Evolutionary conservation across 2,113 vertebrate species (phyloP).

Genomic region (Rostratula benghalensis): DNA sequence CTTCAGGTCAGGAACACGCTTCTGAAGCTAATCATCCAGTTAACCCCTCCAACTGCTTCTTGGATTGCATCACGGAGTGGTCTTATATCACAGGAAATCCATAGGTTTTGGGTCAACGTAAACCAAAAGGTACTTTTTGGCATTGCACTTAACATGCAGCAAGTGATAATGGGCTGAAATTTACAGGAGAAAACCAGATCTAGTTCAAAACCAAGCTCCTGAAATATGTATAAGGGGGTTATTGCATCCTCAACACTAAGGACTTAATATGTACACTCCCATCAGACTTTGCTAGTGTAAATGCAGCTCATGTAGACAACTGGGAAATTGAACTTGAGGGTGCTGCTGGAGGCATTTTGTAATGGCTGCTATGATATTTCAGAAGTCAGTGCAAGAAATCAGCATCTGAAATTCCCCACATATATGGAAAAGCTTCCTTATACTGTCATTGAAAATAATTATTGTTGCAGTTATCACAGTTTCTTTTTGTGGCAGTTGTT

Average conservation of each 20-base stretch:
- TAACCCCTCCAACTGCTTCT: slow-evolving; percentile 22
- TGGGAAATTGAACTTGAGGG: background rate
- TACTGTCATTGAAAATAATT: background rate
- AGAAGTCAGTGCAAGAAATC: background rate
- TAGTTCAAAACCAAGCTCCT: background rate
- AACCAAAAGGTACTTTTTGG: background rate
- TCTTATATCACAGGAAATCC: background rate
- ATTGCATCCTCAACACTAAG: background rate
- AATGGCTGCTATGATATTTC: rapidly evolving
- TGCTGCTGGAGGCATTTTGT: background rate
- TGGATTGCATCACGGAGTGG: background rate
- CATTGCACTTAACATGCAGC: background rate
- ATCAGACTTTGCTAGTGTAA: background rate
- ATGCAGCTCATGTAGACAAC: rapidly evolving
- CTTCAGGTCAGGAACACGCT: background rate
- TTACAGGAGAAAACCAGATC: background rate
- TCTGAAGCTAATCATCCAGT: slow-evolving; percentile 33
- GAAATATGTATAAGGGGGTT: background rate
- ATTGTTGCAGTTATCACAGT: background rate
- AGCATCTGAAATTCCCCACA: background rate
- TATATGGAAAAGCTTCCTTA: background rate
- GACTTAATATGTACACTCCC: background rate
- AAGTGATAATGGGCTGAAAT: background rate
- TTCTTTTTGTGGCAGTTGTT: background rate
- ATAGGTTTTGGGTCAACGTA: background rate